phyloP scores from a whole-genome alignment of 1,140 invertebrate genomes.

The Pseudobourletiella spinata region DNA sequence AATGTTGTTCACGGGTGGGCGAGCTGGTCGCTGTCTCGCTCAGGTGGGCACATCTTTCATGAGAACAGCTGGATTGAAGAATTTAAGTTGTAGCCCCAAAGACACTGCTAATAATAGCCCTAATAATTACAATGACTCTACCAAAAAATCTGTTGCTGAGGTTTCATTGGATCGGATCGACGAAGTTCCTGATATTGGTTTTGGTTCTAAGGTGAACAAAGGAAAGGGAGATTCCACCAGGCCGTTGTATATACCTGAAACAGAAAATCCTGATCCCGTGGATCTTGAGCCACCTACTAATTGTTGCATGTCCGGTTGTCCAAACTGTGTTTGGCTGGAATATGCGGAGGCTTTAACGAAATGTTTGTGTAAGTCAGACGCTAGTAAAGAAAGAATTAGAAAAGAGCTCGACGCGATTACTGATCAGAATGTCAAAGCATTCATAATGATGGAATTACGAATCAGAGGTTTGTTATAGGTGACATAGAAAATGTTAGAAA shows the following conservation, averaged over 20 bases:
- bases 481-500: too few species aligned
- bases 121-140: too few species aligned
- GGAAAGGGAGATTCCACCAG: slow-evolving; percentile 10
- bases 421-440: slow-evolving; percentile 73
- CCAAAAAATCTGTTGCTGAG: too few species aligned
- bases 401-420: slow-evolving; percentile 63
- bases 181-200: too few species aligned
- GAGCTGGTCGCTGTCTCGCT: too few species aligned
- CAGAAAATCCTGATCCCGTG: background rate
- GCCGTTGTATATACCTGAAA: slow-evolving; percentile 10
- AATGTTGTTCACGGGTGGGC: too few species aligned
- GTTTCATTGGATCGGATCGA: too few species aligned
- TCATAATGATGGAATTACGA: slow-evolving; percentile 63
- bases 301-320: slow-evolving; percentile 89
- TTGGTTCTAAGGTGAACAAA: slow-evolving; percentile 19
- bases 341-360: slow-evolving; percentile 74
- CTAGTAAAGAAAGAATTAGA: slow-evolving; percentile 54
- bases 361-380: slow-evolving; percentile 49
- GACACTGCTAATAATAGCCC: too few species aligned
- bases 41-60: too few species aligned
- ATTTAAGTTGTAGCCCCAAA: too few species aligned
- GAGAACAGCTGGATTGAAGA: too few species aligned
- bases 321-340: slow-evolving; percentile 88
- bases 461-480: background rate
- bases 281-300: slow-evolving; percentile 51